A percentile compares a stretch with the other conserved stretches of the same genome.
phyloP scores from a whole-genome alignment of 2,888 invertebrate genomes.

The Fragum fragum region DNA sequence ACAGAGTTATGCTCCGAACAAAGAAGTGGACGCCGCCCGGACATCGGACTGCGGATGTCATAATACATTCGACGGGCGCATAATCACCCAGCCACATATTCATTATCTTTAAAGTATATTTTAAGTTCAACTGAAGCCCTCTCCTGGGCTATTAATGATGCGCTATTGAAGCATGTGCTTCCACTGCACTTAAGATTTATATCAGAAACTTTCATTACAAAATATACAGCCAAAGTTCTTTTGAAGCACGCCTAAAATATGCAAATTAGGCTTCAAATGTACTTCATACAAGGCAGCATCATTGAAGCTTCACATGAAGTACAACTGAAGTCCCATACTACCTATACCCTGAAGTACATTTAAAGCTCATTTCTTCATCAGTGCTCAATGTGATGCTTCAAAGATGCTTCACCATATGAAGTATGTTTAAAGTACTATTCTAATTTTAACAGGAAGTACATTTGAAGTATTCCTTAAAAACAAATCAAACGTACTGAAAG shows the following conservation, averaged over 20 bases:
- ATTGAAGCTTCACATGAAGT: conserved; percentile 13
- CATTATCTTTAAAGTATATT: conserved; percentile 17
- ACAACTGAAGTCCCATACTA: conserved; percentile 8
- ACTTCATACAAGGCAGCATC: conserved; percentile 7
- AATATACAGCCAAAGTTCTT: conserved; percentile 11
- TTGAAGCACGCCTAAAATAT: conserved; percentile 14
- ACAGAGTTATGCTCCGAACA: too few relatives aligned
- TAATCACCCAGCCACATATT: conserved; percentile 14
- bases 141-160: neutral
- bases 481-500: conserved; percentile 1
- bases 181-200: conserved; percentile 7
- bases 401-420: conserved; percentile 14
- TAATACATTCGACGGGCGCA: too few relatives aligned
- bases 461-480: conserved; percentile 19
- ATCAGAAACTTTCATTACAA: conserved; percentile 8
- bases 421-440: conserved; percentile 14
- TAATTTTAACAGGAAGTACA: conserved; percentile 13
- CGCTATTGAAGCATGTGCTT: conserved; percentile 16
- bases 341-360: conserved; percentile 9
- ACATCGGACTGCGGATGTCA: too few relatives aligned
- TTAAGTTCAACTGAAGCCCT: conserved; percentile 8
- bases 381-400: neutral
- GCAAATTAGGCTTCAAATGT: conserved; percentile 16
- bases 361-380: conserved; percentile 13
- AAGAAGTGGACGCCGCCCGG: too few relatives aligned